Evolutionary conservation across 2,888 invertebrate genomes (phyloP), one percentile per base, ranked within the genome.

Genomic region (Hipparchia semele): DNA sequence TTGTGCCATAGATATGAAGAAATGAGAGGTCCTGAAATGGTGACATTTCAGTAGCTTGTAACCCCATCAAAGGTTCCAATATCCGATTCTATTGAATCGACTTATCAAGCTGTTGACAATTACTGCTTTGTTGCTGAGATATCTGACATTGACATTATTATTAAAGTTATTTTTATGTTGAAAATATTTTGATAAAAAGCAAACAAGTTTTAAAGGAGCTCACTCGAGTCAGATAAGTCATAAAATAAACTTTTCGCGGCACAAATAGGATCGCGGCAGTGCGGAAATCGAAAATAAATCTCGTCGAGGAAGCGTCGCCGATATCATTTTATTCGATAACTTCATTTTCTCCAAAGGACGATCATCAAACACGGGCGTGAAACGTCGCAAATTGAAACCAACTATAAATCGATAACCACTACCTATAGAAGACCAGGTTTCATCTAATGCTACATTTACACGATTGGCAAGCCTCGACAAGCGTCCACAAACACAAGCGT

Each of bases 211-310:
- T 46, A 54, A 53, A 49, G 56, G 46, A 68, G 45, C 62, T 64
- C 73, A 10, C 46, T 49, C 8, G 7, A 62, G 62, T 39, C 65
- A 51, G 65, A 65, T 65, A 53, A 65, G 51, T 65, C 53, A 74
- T 68, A 71, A 71, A 71, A 60, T 64, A 68, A 68, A 73, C 73
- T 65, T 65, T 6, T 33, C 65, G 6, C 13, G 51, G 51, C 65
- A 65, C 65, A 65, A 65, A 71, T 68, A 74, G 72, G 66, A 74
- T 74, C 74, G 60, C 23, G 68, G 49, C 66, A 70, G 53, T 60
- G 59, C 54, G 65, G 59, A 68, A 70, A 75, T 73, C 70, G 75
- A 73, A 75, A 75, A 73, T 73, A 75, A 75, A 75, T 75, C 75
- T 59, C 73, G 68, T 71, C 65, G 13, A 39, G 46, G 59, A 33